Evolutionary conservation across 2,888 invertebrate species (phyloP).

Genomic region (Amaurobius ferox): DNA sequence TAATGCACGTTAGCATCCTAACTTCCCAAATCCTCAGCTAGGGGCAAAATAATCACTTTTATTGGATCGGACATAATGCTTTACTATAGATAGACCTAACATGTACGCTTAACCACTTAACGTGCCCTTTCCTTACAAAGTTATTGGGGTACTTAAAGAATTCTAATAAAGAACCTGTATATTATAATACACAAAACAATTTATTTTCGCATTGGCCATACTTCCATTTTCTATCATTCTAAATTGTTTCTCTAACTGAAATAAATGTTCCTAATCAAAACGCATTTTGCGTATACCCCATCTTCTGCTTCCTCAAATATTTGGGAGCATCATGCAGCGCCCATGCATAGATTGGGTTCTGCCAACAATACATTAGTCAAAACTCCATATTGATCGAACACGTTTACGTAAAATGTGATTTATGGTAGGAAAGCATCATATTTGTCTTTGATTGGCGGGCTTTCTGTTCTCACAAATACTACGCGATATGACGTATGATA

Average conservation of each 20-base stretch:
- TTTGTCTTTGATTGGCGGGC: conserved; percentile 9
- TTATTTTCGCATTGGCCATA: too few relatives aligned
- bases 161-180: too few relatives aligned
- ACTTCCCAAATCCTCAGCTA: too few relatives aligned
- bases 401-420: conserved; percentile 11
- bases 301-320: background rate
- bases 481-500: conserved; percentile 9
- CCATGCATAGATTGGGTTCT: conserved; percentile 6
- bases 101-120: too few relatives aligned
- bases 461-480: conserved; percentile 8
- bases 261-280: background rate
- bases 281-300: background rate
- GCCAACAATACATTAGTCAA: conserved; percentile 12
- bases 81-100: too few relatives aligned
- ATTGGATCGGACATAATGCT: too few relatives aligned
- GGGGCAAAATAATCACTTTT: too few relatives aligned
- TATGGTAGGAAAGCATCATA: conserved; percentile 8
- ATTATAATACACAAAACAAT: too few relatives aligned
- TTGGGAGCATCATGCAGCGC: background rate
- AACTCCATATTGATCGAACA: background rate
- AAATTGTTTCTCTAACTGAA: background rate
- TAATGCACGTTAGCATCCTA: too few relatives aligned
- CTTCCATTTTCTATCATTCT: too few relatives aligned
- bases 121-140: too few relatives aligned
- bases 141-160: too few relatives aligned